Evolutionary conservation across 1,140 invertebrate species (phyloP).

Genomic region (Cyrtorhinus lividipennis): DNA sequence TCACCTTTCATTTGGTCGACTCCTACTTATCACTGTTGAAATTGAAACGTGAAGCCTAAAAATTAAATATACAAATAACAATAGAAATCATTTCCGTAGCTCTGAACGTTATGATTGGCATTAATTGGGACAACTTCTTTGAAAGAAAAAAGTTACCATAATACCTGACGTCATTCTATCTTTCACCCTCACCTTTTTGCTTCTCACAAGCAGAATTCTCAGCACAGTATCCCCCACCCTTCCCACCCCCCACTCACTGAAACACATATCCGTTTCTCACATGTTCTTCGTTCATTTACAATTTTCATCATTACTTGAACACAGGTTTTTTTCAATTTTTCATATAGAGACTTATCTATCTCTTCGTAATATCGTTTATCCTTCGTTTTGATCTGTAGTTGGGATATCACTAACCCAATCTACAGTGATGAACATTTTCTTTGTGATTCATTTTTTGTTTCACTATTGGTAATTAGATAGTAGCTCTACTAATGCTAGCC

Average conservation of each 20-base stretch:
- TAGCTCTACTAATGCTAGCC: conserved; percentile 16
- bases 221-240: too few relatives aligned
- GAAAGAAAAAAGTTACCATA: too few relatives aligned
- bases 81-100: background rate
- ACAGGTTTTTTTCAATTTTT: too few relatives aligned
- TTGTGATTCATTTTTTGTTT: background rate
- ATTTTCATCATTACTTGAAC: too few relatives aligned
- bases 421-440: background rate
- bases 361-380: background rate
- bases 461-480: conserved; percentile 15
- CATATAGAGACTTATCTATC: too few relatives aligned
- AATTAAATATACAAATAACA: background rate
- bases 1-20: too few relatives aligned
- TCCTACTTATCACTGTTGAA: too few relatives aligned
- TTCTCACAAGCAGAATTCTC: too few relatives aligned
- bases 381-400: background rate
- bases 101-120: background rate
- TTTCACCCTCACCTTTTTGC: background rate
- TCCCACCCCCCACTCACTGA: too few relatives aligned
- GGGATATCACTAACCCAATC: background rate
- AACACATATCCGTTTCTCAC: background rate
- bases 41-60: background rate
- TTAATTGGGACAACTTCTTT: too few relatives aligned
- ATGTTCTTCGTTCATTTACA: background rate
- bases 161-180: background rate